phyloP scores from a whole-genome alignment of 2,797 vertebrate species.

The Micrastur ruficollis region DNA sequence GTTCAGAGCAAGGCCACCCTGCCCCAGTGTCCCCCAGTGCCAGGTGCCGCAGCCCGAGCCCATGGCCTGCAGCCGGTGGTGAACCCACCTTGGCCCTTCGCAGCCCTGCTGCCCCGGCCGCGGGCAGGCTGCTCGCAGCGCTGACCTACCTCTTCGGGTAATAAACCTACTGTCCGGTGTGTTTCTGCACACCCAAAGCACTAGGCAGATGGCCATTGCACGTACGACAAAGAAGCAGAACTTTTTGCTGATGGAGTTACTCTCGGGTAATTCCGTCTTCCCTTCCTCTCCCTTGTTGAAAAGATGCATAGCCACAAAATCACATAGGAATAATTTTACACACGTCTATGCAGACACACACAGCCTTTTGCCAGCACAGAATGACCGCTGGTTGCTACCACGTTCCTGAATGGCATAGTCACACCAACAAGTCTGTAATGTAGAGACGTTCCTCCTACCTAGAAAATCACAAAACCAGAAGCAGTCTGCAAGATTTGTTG shows the following conservation, averaged over 20 bases:
- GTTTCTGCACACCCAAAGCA: not conserved
- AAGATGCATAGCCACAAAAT: not conserved
- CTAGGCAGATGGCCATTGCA: not conserved
- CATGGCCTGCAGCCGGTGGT: fast-evolving
- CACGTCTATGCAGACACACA: fast-evolving
- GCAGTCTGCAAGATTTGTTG: fast-evolving
- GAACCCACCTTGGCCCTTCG: too few relatives aligned
- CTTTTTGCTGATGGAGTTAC: not conserved
- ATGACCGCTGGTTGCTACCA: not conserved
- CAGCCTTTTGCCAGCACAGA: not conserved
- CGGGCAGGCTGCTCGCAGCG: not conserved
- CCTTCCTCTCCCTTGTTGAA: not conserved
- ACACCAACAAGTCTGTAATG: not conserved
- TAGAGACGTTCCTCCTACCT: not conserved
- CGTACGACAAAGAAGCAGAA: fast-evolving
- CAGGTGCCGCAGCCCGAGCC: not conserved
- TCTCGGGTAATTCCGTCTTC: not conserved
- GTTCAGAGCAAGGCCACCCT: not conserved
- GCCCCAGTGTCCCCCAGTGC: fast-evolving
- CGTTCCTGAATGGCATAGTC: fast-evolving
- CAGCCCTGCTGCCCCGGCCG: fast-evolving
- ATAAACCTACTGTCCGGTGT: fast-evolving
- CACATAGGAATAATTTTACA: fast-evolving
- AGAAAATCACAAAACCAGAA: not conserved
- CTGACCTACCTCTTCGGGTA: too few relatives aligned